These are phyloP conservation scores for Apteryx mantelli DNA, from an alignment of 2,113 vertebrate species.

Conservation along the genomic window DNA sequence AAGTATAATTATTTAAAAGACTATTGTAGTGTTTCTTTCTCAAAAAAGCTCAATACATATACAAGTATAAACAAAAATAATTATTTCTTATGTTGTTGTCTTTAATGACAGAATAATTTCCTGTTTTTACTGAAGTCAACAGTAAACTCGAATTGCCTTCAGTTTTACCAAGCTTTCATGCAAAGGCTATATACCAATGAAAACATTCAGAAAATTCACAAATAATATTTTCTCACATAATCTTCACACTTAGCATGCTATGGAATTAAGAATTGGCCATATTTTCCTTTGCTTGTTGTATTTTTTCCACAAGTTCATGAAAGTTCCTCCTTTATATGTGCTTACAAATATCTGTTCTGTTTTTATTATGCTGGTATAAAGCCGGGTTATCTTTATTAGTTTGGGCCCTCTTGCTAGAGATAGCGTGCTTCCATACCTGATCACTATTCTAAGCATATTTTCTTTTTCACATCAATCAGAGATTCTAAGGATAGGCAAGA, in stretches of 20 bases:
- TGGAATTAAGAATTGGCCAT: neutral
- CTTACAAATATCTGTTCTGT: neutral
- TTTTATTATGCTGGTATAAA: neutral
- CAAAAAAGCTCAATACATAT: neutral
- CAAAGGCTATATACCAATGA: neutral
- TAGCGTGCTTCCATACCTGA: neutral
- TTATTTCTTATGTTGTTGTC: neutral
- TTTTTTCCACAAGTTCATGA: neutral
- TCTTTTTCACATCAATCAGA: neutral
- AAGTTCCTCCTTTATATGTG: neutral
- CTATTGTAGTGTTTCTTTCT: neutral
- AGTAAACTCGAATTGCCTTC: neutral
- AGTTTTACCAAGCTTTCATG: neutral
- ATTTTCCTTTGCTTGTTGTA: neutral
- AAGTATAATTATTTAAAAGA: neutral
- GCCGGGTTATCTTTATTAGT: neutral
- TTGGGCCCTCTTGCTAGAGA: neutral
- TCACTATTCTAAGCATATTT: neutral
- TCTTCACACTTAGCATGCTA: neutral
- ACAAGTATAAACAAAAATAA: neutral
- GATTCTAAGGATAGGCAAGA: neutral
- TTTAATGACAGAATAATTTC: neutral
- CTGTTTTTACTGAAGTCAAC: neutral
- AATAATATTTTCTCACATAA: neutral
- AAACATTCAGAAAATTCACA: neutral